Evolutionary conservation across 2,888 invertebrate genomes (phyloP).

Genomic region (Eubasilissa splendida): DNA sequence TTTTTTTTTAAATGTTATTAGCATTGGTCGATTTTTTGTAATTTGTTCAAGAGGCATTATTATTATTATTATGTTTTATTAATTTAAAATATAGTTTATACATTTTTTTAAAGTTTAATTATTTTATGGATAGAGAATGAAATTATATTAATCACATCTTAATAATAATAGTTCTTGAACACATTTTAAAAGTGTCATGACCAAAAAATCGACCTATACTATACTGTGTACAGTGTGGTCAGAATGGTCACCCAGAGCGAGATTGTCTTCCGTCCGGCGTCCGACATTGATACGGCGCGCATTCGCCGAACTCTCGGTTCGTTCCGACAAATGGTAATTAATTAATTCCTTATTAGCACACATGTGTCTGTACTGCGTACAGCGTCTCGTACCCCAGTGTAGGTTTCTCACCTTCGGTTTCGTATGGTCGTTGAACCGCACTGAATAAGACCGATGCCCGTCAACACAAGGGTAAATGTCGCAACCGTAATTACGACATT

Average conservation of each 20-base stretch:
- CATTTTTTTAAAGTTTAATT: no score
- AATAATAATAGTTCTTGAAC: no score
- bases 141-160: no score
- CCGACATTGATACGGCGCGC: background rate
- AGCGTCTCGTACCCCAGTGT: background rate
- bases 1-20: no score
- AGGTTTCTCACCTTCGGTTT: slow-evolving; percentile 9
- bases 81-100: no score
- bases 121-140: no score
- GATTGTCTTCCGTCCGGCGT: slow-evolving; percentile 2
- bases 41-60: no score
- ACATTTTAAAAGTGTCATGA: no score
- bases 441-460: background rate
- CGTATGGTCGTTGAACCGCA: slow-evolving; percentile 28
- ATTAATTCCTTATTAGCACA: slow-evolving; percentile 6
- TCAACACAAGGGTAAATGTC: slow-evolving; percentile 31
- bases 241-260: background rate
- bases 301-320: slow-evolving; percentile 5
- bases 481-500: slow-evolving; percentile 27
- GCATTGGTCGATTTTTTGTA: no score
- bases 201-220: no score
- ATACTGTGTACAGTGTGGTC: no score
- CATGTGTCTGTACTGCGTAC: background rate
- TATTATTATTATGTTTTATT: no score
- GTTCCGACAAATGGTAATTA: slow-evolving; percentile 22